Evolutionary conservation across 1,140 invertebrate species (phyloP).

Genomic region (Muscidifurax raptorellus): DNA sequence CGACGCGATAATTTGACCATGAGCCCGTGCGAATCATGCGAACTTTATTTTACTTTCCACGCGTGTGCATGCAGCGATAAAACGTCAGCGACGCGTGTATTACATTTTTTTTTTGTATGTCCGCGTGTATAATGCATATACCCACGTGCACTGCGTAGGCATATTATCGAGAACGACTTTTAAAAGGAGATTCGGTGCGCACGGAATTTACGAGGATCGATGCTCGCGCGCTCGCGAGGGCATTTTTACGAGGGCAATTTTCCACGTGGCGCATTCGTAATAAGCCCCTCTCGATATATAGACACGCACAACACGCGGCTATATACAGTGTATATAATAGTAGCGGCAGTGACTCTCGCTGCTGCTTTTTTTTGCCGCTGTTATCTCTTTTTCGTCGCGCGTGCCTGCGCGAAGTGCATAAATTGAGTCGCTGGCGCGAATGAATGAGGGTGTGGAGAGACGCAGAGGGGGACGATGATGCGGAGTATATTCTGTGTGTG

Average conservation of each 20-base stretch:
- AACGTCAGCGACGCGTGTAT: neutral
- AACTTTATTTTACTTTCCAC: neutral
- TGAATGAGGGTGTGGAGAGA: neutral
- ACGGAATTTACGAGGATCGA: neutral
- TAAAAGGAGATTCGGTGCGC: neutral
- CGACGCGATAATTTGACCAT: neutral
- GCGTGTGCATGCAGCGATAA: neutral
- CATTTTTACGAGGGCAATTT: slow-evolving; percentile 38
- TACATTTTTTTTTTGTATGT: neutral
- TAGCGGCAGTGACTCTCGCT: neutral
- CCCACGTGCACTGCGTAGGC: neutral
- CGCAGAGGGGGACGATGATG: neutral
- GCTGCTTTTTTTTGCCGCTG: neutral
- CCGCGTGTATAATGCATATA: neutral
- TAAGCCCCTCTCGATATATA: slow-evolving; percentile 30
- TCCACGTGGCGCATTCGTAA: slow-evolving; percentile 26
- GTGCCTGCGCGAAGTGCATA: slow-evolving; percentile 5
- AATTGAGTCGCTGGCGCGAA: neutral
- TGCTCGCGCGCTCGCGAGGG: neutral
- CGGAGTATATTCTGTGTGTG: neutral
- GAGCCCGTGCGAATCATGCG: neutral
- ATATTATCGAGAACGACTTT: neutral
- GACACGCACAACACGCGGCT: neutral
- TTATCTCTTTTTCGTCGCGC: neutral
- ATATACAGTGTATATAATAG: neutral